Evolutionary conservation across 2,797 vertebrate species (phyloP).

Genomic region (Scolopax bukidnonensis): DNA sequence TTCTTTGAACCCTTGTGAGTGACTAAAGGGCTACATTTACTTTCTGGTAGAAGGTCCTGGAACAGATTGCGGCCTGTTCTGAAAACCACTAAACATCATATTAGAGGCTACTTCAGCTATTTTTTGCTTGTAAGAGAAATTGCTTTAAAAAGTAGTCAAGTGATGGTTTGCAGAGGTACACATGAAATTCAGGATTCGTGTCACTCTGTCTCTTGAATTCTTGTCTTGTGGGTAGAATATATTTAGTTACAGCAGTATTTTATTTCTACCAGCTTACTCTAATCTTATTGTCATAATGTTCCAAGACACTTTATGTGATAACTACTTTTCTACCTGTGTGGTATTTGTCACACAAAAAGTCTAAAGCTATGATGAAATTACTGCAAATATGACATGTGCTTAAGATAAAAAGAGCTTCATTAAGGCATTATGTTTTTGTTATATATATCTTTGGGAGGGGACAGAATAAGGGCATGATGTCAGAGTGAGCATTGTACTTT

Average conservation of each 20-base stretch:
- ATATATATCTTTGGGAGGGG: neutral
- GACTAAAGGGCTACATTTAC: neutral
- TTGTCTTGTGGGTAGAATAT: neutral
- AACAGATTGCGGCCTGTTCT: neutral
- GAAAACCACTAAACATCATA: conserved; percentile 32
- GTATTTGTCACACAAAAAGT: neutral
- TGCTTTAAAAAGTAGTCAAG: conserved; percentile 16
- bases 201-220: neutral
- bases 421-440: neutral
- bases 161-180: neutral
- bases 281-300: neutral
- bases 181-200: neutral
- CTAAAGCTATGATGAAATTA: neutral
- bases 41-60: conserved; percentile 9
- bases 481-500: neutral
- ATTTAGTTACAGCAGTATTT: neutral
- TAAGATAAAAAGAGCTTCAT: neutral
- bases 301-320: neutral
- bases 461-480: neutral
- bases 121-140: conserved; percentile 45
- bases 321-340: neutral
- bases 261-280: neutral
- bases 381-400: neutral
- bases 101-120: neutral
- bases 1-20: conserved; percentile 13